Conservation (phyloP, 2,113 vertebrate genomes). For the Rhinolophus ferrumequinum region DNA sequence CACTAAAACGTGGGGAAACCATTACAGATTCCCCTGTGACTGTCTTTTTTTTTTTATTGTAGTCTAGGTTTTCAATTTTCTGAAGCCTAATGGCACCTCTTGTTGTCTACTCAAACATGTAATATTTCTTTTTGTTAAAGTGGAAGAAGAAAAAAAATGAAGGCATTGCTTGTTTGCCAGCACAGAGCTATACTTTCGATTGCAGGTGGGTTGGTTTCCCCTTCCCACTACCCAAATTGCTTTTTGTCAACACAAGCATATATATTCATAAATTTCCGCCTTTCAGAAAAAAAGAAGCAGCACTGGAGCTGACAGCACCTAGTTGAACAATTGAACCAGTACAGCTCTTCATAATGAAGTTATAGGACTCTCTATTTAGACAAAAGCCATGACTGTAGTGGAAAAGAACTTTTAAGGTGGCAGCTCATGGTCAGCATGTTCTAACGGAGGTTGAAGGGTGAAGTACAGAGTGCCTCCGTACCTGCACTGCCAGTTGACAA, state of each 20-base stretch:
- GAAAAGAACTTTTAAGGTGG: neutral
- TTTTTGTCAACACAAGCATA: conserved; percentile 57
- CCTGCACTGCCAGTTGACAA: conserved; percentile 30
- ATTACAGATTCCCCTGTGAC: conserved; percentile 78
- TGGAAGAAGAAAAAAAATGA: neutral
- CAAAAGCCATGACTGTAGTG: neutral
- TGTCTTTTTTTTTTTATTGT: conserved; percentile 70
- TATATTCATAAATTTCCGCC: conserved; percentile 59
- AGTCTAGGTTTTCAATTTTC: conserved; percentile 83
- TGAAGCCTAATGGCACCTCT: conserved; percentile 73
- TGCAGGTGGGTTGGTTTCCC: neutral
- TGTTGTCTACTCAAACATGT: conserved; percentile 78
- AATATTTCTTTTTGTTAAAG: conserved; percentile 77
- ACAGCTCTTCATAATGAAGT: neutral
- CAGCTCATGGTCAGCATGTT: neutral
- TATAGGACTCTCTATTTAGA: conserved; percentile 22
- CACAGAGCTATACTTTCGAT: conserved; percentile 54
- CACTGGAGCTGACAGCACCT: neutral
- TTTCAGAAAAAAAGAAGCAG: conserved; percentile 27
- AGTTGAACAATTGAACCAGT: conserved; percentile 10
- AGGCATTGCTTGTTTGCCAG: conserved; percentile 46
- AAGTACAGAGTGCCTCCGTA: neutral
- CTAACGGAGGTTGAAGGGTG: neutral
- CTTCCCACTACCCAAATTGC: neutral
- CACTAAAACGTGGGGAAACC: conserved; percentile 73